Base-by-base conservation (phyloP, 2,888 invertebrate species). In the Agrenia bidenticulata region DNA sequence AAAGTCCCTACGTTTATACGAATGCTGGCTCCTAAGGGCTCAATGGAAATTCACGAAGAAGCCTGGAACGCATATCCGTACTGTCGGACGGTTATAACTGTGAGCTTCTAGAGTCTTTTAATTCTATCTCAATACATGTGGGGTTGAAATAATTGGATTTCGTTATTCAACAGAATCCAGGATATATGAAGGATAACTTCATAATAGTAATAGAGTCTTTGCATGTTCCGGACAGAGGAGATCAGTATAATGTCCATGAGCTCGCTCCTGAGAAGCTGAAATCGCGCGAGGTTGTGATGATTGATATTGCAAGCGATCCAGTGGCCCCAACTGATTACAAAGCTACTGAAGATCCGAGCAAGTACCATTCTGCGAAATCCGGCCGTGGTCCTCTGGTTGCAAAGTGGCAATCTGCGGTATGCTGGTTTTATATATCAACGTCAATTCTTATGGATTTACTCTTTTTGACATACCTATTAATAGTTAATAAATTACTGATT, bases 51-150 rank as follows among this genome's bases (percentile, higher is more conserved):
- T 61, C 81, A 83, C 72, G 85, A 85, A 78, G 81, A 67, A 32
- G 62, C 70, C 21, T 85, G 85, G 85, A 85, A 85, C 79, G 84
- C 84, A 4, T 85, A 84, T 77, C 85, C 85, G 17, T 85, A 85
- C 75, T 84, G 84, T 76, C 80, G 82, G 77, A 85, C 85, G 51
- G 76, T 78, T 54, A 77, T 79, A 61, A 76, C 78, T 37, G 78
- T 79, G 74, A 77, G 77, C 64, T 42, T 23, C 7, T 11, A 37
- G 2, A 11, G 4, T 32, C 32, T 32, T 32, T 7, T 9, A 41
- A 53, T 53, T 37, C 1, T 15, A 45, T 24, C 21, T 39, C 23
- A 27, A 4, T 54, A 15, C 23, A 23, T n/a, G 24, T 23, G 23
- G 37, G 23, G 53, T 50, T 4, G 26, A 19, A 17, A 23, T 32